Evolutionary conservation across 2,113 vertebrate genomes (phyloP).

Genomic region (Halichoeres trimaculatus): DNA sequence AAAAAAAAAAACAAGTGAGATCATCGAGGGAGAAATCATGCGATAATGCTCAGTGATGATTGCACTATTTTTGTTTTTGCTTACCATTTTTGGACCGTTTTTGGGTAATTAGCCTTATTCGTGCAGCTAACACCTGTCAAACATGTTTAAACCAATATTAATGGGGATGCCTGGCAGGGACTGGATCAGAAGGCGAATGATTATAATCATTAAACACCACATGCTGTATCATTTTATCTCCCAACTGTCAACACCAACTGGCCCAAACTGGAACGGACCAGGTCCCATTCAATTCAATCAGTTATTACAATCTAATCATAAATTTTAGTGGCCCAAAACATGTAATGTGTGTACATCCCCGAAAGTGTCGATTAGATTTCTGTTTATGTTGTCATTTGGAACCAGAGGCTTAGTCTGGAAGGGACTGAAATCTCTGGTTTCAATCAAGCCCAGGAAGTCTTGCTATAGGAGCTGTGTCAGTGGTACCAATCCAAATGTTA

Average conservation of each 20-base stretch:
- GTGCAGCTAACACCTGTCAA: slow-evolving; percentile 46
- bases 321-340: slow-evolving; percentile 19
- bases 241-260: slow-evolving; percentile 61
- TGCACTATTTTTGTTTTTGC: slow-evolving; percentile 18
- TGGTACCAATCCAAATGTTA: background rate
- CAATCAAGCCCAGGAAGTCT: background rate
- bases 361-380: background rate
- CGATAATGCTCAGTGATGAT: background rate
- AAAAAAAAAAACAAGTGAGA: background rate
- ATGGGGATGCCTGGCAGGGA: slow-evolving; percentile 50
- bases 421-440: background rate
- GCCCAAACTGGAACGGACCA: slow-evolving; percentile 31
- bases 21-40: background rate
- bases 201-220: slow-evolving; percentile 60
- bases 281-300: slow-evolving; percentile 42
- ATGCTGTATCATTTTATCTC: slow-evolving; percentile 62
- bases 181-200: slow-evolving; percentile 51
- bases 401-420: background rate
- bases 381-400: background rate
- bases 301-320: slow-evolving; percentile 31
- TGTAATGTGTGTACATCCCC: slow-evolving; percentile 5
- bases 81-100: slow-evolving; percentile 13
- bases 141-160: slow-evolving; percentile 50
- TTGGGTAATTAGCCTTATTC: slow-evolving; percentile 40
- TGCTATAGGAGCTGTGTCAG: background rate